Evolutionary conservation across 1,140 invertebrate species (phyloP).

Genomic region (Orchestia grillus): DNA sequence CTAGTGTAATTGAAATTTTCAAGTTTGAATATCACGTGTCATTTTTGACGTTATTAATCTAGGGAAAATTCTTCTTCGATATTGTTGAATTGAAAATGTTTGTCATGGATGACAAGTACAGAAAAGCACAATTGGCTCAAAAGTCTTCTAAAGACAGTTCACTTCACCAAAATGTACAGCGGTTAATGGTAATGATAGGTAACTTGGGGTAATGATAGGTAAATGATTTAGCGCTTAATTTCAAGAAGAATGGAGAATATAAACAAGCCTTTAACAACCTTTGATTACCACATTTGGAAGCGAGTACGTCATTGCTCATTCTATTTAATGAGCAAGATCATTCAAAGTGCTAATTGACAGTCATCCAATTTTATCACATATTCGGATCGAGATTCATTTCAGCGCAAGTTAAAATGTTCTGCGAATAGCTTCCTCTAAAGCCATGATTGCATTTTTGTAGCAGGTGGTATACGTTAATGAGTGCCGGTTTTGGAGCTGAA

Average conservation of each 20-base stretch:
- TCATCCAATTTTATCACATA: not conserved
- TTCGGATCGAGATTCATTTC: not conserved
- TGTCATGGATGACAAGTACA: too few relatives aligned
- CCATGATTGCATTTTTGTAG: not conserved
- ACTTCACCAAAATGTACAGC: not conserved
- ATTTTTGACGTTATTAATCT: not conserved
- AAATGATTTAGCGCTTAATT: not conserved
- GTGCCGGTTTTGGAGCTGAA: not conserved
- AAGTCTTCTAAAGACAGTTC: not conserved
- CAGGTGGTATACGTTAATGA: not conserved
- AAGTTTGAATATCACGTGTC: not conserved
- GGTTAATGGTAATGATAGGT: not conserved
- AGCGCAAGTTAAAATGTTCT: not conserved
- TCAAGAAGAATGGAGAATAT: not conserved
- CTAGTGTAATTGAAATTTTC: not conserved
- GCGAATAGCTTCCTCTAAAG: not conserved
- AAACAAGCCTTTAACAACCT: not conserved
- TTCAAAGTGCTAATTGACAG: not conserved
- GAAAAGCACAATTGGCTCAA: too few relatives aligned
- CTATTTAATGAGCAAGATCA: not conserved
- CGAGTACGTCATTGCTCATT: not conserved
- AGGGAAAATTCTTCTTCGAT: not conserved
- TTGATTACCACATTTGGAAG: too few relatives aligned
- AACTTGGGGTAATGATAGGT: not conserved
- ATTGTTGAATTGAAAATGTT: too few relatives aligned